Base-by-base conservation (phyloP, 2,888 invertebrate genomes). In the Anodontia alba region DNA sequence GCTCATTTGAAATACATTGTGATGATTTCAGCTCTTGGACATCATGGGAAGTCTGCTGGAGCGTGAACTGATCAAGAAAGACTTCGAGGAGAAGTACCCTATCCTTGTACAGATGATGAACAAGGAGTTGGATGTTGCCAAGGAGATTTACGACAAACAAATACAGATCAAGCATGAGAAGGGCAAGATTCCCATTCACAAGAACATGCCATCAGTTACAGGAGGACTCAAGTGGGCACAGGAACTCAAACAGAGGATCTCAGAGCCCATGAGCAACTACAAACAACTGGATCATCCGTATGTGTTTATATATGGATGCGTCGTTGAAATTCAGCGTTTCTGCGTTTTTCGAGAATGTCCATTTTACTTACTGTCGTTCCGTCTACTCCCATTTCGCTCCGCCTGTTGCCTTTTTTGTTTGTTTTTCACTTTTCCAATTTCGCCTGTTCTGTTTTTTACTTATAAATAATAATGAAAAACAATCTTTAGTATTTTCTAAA, bases 21-120 rank as follows among this genome's bases (percentile, higher is more conserved):
- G 12, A 38, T 38, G 5, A 20, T 81, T 86, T 57, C 95, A 98
- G 98, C 95, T 99, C 33, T 97, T 98, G 84, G 97, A 97, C 90
- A 98, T 98, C 85, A 97, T 97, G 69, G 98, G 98, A 0, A 96
- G 97, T 36, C 96, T 98, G 23, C 94, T 99, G 87, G 98, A 98
- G 88, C 96, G 98, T 75, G 97, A 98, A 0, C 95, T 97, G 78
- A 98, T 99, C 90, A 97, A 97, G 92, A 96, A 97, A 81, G 97
- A 98, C 94, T 98, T 99, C 92, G 97, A 97, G 10, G 96, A 96
- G 77, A 97, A 98, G 93, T 98, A 98, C 93, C 96, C 96, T 0
- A 96, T 96, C 92, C 97, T 99, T 67, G 96, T 98, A 31, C 96
- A 96, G 42, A 96, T 98, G 96, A 95, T 95, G 89, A 92, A 94